phyloP scores from a whole-genome alignment of 2,888 invertebrate species.

The Lepidochitona cinerea region DNA sequence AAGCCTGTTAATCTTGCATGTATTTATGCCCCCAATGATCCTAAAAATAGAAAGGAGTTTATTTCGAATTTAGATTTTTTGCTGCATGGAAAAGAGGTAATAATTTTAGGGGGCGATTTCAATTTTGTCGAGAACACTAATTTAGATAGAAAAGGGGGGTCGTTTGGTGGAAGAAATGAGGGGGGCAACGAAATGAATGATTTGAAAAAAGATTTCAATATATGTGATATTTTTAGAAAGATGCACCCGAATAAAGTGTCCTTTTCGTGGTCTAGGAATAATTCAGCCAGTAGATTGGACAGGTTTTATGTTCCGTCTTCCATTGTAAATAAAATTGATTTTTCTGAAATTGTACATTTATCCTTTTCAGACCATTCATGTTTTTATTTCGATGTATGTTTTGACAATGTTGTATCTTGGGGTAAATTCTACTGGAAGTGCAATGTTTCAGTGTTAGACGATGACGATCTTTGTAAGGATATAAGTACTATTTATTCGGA shows the following conservation, averaged over 20 bases:
- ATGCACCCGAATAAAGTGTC: slow-evolving; percentile 10
- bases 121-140: slow-evolving; percentile 21
- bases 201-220: slow-evolving; percentile 15
- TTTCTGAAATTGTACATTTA: background rate
- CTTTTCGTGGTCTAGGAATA: background rate
- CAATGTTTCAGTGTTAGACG: background rate
- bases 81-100: background rate
- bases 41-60: background rate
- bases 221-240: slow-evolving; percentile 18
- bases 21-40: background rate
- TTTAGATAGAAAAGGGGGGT: slow-evolving; percentile 22
- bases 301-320: background rate
- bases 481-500: too few relatives aligned
- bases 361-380: slow-evolving; percentile 1
- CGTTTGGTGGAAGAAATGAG: slow-evolving; percentile 6
- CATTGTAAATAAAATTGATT: background rate
- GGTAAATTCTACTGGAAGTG: background rate
- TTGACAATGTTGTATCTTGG: background rate
- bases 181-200: slow-evolving; percentile 12
- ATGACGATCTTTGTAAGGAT: background rate
- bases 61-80: background rate
- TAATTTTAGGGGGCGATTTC: slow-evolving; percentile 24
- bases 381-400: background rate
- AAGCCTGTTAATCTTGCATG: background rate
- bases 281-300: background rate